Evolutionary conservation across 2,113 vertebrate genomes (phyloP).

Genomic region (Aspiorhynchus laticeps): DNA sequence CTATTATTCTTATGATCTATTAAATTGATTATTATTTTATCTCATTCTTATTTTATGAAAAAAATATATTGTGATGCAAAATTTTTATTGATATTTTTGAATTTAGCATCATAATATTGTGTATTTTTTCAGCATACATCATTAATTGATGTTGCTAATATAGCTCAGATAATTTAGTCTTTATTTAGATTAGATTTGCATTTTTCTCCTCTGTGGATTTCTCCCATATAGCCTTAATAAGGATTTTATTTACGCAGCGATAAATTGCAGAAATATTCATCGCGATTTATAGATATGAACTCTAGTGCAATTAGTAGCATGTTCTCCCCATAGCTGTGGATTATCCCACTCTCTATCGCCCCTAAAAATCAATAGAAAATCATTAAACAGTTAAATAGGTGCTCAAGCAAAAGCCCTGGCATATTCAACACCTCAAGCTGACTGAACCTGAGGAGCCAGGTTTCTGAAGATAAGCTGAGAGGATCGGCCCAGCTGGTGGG

Average conservation of each 20-base stretch:
- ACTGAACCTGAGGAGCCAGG: slow-evolving; percentile 45
- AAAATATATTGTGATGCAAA: too few species aligned
- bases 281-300: not conserved
- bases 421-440: not conserved
- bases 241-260: not conserved
- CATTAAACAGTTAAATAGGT: slow-evolving; percentile 34
- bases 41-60: too few species aligned
- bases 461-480: slow-evolving; percentile 64
- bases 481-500: slow-evolving; percentile 68
- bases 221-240: not conserved
- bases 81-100: too few species aligned
- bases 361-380: slow-evolving; percentile 42
- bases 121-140: too few species aligned
- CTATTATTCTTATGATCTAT: too few species aligned
- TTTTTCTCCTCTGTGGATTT: not conserved
- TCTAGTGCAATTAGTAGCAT: slow-evolving; percentile 8
- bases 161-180: too few species aligned
- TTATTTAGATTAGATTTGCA: not conserved
- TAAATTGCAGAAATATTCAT: not conserved
- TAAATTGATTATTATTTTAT: too few species aligned
- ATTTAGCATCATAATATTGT: too few species aligned
- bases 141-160: too few species aligned
- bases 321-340: slow-evolving; percentile 27
- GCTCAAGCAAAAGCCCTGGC: not conserved
- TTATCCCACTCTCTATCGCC: slow-evolving; percentile 18